These are phyloP conservation scores for Drosophila nasuta DNA, from an alignment of 1,140 invertebrate species.

Conservation along the genomic window DNA sequence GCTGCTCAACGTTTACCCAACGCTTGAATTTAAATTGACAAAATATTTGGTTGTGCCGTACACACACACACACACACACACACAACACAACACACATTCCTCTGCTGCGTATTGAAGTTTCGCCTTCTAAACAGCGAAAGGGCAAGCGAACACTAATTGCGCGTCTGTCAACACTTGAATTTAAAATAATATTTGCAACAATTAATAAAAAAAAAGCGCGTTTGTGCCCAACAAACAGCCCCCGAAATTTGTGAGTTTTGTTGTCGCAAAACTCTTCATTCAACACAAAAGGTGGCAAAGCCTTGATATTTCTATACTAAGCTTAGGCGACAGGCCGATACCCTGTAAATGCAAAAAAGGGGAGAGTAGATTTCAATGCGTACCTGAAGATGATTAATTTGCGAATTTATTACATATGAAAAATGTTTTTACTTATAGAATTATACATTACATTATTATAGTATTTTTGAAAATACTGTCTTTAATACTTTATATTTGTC, in stretches of 20 bases:
- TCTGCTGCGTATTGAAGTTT: slow-evolving; percentile 54
- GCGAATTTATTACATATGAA: no score
- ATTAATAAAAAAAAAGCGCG: slow-evolving; percentile 59
- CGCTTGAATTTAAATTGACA: slow-evolving; percentile 78
- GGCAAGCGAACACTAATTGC: slow-evolving; percentile 56
- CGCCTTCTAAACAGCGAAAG: slow-evolving; percentile 24
- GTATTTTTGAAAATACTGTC: no score
- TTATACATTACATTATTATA: no score
- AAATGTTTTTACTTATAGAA: no score
- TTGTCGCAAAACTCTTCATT: slow-evolving; percentile 14
- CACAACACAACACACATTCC: background rate
- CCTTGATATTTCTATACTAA: background rate
- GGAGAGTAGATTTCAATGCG: no score
- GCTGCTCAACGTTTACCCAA: slow-evolving; percentile 27
- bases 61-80: slow-evolving; percentile 9
- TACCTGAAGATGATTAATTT: no score
- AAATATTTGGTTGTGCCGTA: slow-evolving; percentile 66
- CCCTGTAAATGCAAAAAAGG: no score
- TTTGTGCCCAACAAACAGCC: slow-evolving; percentile 32
- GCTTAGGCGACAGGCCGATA: background rate
- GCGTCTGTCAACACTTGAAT: slow-evolving; percentile 69
- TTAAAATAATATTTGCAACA: slow-evolving; percentile 79
- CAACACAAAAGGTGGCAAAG: slow-evolving; percentile 27
- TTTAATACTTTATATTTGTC: no score
- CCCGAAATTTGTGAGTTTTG: background rate